Base-by-base conservation (phyloP, 2,113 vertebrate species). In the Actenoides lindsayi region DNA sequence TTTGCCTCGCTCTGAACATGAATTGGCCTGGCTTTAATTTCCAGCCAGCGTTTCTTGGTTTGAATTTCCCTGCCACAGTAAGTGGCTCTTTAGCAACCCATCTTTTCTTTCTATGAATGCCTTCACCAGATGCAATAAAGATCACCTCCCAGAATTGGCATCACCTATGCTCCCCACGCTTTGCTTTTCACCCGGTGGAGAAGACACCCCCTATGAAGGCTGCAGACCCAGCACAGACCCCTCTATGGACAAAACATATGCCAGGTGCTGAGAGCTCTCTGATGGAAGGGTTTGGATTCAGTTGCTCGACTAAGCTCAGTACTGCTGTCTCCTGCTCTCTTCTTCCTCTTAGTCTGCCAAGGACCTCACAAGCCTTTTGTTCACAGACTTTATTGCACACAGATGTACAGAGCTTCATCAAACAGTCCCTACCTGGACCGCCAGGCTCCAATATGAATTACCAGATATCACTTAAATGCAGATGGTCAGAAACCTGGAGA, bases 11-110 rank as follows among this genome's bases (percentile, higher is more conserved):
- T 95, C 78, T 57, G 42, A 56, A 69, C 80, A 93, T 60, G 76
- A n/a, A 16, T 44, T 82, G 65, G 90, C 77, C 94, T 94, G 89
- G 83, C 86, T 95, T 96, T 97, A 93, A 93, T 93, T 96, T 93
- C 86, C 90, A 89, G 51, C 16, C 88, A 76, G 65, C 44, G 69
- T 68, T 88, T 83, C 92, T 92, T 25, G 48, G 80, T 86, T 94
- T 42, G 78, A 68, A 63, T 87, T 96, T 81, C 64, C 39, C 79
- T 83, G 46, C 81, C 59, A 62, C 67, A 78, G 27, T 51, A 51
- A 84, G 80, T 2, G 21, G 48, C 69, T 96, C 83, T 96, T 94
- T 75, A 89, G 92, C 89, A 93, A 84, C 77, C 16, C 83, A 1
- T 20, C 44, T 75, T 82, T 78, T 89, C 95, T 97, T 94, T 96